phyloP scores from a whole-genome alignment of 2,888 invertebrate genomes.

The Oscheius sp. region DNA sequence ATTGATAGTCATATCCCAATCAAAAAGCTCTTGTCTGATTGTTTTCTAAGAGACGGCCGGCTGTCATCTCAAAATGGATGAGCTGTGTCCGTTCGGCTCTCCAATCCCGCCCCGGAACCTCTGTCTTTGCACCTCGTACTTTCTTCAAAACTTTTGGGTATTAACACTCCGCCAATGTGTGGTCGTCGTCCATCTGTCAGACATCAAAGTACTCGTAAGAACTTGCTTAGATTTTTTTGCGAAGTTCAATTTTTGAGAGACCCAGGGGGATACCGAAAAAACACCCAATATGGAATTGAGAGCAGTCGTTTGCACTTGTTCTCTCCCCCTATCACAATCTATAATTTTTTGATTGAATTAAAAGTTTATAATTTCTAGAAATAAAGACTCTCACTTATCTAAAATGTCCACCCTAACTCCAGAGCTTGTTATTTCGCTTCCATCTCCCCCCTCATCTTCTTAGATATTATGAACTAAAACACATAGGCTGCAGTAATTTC shows the following conservation, averaged over 20 bases:
- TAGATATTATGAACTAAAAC: no score
- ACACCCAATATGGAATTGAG: constrained; percentile 19
- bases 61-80: constrained; percentile 29
- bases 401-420: no score
- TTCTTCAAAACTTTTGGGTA: background rate
- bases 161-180: background rate
- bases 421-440: no score
- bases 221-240: background rate
- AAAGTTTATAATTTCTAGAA: no score
- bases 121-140: constrained; percentile 3
- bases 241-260: constrained; percentile 14
- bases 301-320: constrained; percentile 3
- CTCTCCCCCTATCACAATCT: no score
- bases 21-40: constrained; percentile 21
- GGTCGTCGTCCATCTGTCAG: background rate
- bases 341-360: no score
- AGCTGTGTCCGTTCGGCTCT: constrained; percentile 24
- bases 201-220: background rate
- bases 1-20: background rate
- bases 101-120: constrained; percentile 6
- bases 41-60: constrained; percentile 25
- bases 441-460: no score
- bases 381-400: no score
- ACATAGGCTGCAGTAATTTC: no score
- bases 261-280: constrained; percentile 24